A percentile compares a stretch with the other conserved stretches of the same genome.
Conservation (phyloP, 53 echinoderm and acorn worm genomes). For the Patiria pectinifera region DNA sequence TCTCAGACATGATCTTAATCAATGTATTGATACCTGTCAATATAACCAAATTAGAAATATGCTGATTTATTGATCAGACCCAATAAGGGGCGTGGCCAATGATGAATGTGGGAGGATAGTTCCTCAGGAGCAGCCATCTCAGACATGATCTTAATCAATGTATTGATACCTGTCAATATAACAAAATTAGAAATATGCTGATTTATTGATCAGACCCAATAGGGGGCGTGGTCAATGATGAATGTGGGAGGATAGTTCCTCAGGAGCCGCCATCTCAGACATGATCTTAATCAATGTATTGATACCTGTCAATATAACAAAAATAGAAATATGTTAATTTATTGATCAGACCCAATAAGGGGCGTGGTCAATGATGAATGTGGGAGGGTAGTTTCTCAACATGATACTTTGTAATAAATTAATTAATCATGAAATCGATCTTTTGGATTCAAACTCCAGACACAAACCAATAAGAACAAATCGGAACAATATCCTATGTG, state of each 20-base stretch:
- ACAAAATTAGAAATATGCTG: background rate
- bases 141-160: slow-evolving; percentile 96
- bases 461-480: too few relatives aligned
- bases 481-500: too few relatives aligned
- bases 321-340: background rate
- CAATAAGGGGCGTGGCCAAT: background rate
- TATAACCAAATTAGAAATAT: background rate
- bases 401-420: too few relatives aligned
- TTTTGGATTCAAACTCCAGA: too few relatives aligned
- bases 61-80: background rate
- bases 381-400: slow-evolving; percentile 70
- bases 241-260: slow-evolving; percentile 70
- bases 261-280: slow-evolving; percentile 87
- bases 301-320: slow-evolving; percentile 70
- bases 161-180: slow-evolving; percentile 81
- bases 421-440: too few relatives aligned
- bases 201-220: background rate
- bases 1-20: slow-evolving; percentile 93
- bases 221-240: background rate
- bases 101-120: slow-evolving; percentile 46
- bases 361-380: background rate
- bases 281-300: slow-evolving; percentile 93
- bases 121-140: slow-evolving; percentile 85
- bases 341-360: background rate
- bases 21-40: slow-evolving; percentile 88